phyloP scores from a whole-genome alignment of 2,797 vertebrate species.

The Morus bassanus region DNA sequence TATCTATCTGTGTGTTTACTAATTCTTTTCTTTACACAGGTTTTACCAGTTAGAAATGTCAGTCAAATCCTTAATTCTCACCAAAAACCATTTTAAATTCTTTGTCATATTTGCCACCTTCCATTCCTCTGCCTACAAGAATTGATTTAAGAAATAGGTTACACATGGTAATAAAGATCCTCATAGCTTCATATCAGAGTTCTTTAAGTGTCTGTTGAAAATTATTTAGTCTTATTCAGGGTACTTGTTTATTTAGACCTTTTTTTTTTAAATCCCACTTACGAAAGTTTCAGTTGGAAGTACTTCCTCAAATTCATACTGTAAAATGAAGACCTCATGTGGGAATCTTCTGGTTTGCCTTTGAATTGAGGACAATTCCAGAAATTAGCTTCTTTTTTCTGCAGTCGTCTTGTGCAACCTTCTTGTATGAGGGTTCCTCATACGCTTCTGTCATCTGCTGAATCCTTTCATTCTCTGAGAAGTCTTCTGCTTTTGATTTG shows the following conservation, averaged over 20 bases:
- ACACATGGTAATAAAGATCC: not conserved
- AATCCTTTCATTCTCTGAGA: not conserved
- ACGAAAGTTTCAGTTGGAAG: not conserved
- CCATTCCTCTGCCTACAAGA: not conserved
- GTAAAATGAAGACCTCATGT: not conserved
- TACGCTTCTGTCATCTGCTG: not conserved
- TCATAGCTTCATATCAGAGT: not conserved
- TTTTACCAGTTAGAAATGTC: not conserved
- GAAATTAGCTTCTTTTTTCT: not conserved
- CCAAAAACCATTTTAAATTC: not conserved
- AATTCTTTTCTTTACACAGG: not conserved
- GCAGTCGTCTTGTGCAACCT: rapidly evolving
- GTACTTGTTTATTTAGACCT: not conserved
- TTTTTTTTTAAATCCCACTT: not conserved
- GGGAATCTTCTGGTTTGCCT: not conserved
- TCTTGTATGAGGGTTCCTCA: not conserved
- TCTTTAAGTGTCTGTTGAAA: not conserved
- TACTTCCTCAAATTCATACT: not conserved
- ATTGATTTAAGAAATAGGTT: not conserved
- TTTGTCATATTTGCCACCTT: not conserved
- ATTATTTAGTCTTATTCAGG: not conserved
- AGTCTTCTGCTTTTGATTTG: not conserved
- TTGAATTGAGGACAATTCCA: not conserved
- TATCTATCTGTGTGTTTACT: not conserved
- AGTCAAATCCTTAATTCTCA: not conserved